Conservation (phyloP, 2,797 vertebrate genomes). For the Lindbergichthys nudifrons region DNA sequence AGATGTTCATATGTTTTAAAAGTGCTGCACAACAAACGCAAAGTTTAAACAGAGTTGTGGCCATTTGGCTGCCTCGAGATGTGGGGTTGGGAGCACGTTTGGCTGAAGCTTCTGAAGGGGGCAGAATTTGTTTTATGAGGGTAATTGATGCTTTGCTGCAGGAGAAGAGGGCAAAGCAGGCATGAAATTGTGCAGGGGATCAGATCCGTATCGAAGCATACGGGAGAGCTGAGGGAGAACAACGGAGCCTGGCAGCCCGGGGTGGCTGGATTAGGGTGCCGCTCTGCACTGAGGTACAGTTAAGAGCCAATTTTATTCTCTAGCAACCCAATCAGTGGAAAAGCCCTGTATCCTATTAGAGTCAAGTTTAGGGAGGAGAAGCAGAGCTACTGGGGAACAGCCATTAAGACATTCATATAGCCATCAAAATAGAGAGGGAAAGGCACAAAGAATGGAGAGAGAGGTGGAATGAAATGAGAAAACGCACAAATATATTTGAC, state of each 20-base stretch:
- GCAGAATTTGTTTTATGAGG: constrained; percentile 85
- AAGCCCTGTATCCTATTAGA: constrained; percentile 86
- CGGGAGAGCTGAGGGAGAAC: constrained; percentile 74
- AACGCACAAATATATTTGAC: constrained; percentile 14
- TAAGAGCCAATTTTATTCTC: constrained; percentile 90
- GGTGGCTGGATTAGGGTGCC: constrained; percentile 82
- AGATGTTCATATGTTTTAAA: constrained; percentile 28
- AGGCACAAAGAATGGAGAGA: constrained; percentile 11
- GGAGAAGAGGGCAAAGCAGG: constrained; percentile 87
- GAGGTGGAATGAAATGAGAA: constrained; percentile 21
- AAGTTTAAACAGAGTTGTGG: constrained; percentile 50
- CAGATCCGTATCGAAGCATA: constrained; percentile 83
- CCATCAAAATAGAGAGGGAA: constrained; percentile 73
- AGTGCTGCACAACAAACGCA: constrained; percentile 28
- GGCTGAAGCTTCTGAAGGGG: constrained; percentile 73
- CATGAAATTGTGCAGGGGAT: constrained; percentile 89
- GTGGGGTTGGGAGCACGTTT: constrained; percentile 21
- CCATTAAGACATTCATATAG: constrained; percentile 83
- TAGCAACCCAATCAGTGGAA: constrained; percentile 90
- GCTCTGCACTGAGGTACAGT: constrained; percentile 83
- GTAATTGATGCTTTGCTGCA: constrained; percentile 84
- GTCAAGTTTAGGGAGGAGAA: constrained; percentile 78
- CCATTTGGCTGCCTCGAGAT: constrained; percentile 36
- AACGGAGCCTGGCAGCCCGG: constrained; percentile 64
- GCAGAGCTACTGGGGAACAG: constrained; percentile 72